Conservation (phyloP, 2,888 invertebrate species). For the Hirtodrosophila cameraria region DNA sequence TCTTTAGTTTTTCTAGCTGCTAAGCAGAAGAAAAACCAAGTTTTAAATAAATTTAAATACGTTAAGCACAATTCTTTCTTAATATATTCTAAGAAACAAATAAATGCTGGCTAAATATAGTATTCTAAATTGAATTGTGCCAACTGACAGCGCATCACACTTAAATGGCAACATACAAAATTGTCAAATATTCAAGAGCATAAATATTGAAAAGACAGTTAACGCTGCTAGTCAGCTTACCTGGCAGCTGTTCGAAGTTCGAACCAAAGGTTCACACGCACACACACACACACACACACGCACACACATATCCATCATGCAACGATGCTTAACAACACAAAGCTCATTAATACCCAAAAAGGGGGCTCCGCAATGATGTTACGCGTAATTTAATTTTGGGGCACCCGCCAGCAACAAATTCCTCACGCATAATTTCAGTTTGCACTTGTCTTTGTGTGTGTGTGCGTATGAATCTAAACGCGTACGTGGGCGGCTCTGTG, state of each 20-base stretch:
- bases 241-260: slow-evolving; percentile 36
- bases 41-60: no score
- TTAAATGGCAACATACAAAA: no score
- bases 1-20: no score
- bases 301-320: slow-evolving; percentile 57
- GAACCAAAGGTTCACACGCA: neutral
- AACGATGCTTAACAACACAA: slow-evolving; percentile 51
- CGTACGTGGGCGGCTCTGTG: slow-evolving; percentile 15
- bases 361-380: slow-evolving; percentile 70
- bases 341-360: slow-evolving; percentile 76
- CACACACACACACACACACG: neutral
- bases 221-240: slow-evolving; percentile 33
- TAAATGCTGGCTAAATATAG: no score
- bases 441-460: slow-evolving; percentile 37
- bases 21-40: no score
- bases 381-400: slow-evolving; percentile 77
- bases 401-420: slow-evolving; percentile 59
- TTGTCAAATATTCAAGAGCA: neutral
- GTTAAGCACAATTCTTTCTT: no score
- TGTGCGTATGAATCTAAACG: neutral
- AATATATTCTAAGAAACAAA: no score
- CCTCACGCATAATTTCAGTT: slow-evolving; percentile 66
- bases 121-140: no score
- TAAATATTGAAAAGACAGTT: slow-evolving; percentile 28
- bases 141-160: no score